phyloP scores from a whole-genome alignment of 1,140 invertebrate genomes.

The Neotoxoptera formosana region DNA sequence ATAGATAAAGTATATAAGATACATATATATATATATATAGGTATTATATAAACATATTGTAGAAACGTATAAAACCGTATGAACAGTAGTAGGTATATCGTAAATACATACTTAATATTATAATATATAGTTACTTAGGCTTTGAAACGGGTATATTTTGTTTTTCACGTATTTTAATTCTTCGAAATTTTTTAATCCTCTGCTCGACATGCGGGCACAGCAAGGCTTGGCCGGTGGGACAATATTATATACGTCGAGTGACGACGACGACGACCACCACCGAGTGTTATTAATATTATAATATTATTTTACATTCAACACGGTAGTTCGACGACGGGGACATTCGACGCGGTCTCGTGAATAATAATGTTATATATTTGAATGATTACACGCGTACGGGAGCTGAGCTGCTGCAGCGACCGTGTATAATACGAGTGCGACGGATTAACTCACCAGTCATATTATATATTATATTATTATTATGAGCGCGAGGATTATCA shows the following conservation, averaged over 20 bases:
- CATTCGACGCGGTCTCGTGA: not conserved
- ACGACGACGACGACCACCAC: not conserved
- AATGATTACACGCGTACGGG: not conserved
- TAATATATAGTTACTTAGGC: not conserved
- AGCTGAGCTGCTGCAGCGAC: not conserved
- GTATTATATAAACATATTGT: not conserved
- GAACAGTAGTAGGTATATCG: not conserved
- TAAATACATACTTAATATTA: conserved; percentile 6
- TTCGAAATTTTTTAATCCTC: not conserved
- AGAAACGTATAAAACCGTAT: not conserved
- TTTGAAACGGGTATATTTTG: not conserved
- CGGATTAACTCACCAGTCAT: not conserved
- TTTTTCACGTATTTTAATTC: not conserved
- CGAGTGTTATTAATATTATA: not conserved
- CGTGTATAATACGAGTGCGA: not conserved
- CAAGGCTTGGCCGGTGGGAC: not conserved
- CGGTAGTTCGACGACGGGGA: not conserved
- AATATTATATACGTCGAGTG: not conserved
- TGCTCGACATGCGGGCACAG: not conserved
- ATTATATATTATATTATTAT: not conserved
- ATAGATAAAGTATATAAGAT: not conserved
- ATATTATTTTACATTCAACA: not conserved
- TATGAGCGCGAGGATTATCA: not conserved
- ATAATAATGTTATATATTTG: not conserved
- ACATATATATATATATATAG: not conserved